phyloP scores from a whole-genome alignment of 1,140 invertebrate genomes.

The Agraylea sexmaculata region DNA sequence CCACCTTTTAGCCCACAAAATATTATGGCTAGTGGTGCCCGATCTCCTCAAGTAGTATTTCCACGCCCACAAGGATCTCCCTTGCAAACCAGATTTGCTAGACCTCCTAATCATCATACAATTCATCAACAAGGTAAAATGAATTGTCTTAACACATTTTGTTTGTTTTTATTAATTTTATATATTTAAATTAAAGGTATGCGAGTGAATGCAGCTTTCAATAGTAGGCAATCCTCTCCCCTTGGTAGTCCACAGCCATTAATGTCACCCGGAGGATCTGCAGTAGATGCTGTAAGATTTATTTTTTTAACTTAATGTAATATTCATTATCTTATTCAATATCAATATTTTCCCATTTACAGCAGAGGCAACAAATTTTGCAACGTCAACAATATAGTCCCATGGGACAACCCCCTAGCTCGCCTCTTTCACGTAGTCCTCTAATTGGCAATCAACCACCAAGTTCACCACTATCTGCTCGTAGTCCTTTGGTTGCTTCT shows the following conservation, averaged over 20 bases:
- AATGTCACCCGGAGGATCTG: constrained; percentile 34
- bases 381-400: constrained; percentile 38
- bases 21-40: constrained; percentile 9
- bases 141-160: background rate
- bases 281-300: constrained; percentile 28
- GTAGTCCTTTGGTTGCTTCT: constrained; percentile 37
- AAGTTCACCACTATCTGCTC: constrained; percentile 32
- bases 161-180: background rate
- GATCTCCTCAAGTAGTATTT: constrained; percentile 26
- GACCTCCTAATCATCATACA: constrained; percentile 29
- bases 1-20: constrained; percentile 17
- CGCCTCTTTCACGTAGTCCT: constrained; percentile 53
- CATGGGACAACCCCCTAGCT: constrained; percentile 47
- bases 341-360: constrained; percentile 4
- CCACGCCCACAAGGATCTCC: constrained; percentile 36
- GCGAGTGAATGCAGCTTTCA: constrained; percentile 35
- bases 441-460: constrained; percentile 28
- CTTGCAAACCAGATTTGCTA: constrained; percentile 36
- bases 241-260: constrained; percentile 39
- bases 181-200: constrained; percentile 26
- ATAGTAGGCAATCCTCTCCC: constrained; percentile 34
- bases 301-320: background rate
- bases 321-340: background rate
- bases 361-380: constrained; percentile 35
- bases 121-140: constrained; percentile 34